Evolutionary conservation across 2,797 vertebrate genomes (phyloP).

Genomic region (Arrhamphus sclerolepis): DNA sequence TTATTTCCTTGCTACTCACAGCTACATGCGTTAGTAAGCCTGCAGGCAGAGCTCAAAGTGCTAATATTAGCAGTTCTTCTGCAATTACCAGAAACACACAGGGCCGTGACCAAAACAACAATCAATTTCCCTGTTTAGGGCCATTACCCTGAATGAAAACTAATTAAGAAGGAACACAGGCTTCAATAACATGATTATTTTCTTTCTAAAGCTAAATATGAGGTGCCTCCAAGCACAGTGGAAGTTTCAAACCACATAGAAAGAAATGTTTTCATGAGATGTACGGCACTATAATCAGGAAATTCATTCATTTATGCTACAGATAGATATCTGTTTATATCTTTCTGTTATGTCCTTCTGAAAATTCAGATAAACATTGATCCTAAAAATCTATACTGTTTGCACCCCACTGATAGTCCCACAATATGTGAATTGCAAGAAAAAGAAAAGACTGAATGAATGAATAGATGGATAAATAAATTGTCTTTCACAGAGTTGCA

Average conservation of each 20-base stretch:
- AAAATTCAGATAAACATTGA: no score
- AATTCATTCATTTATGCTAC: background rate
- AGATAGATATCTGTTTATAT: no score
- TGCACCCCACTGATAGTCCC: no score
- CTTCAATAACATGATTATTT: slow-evolving; percentile 51
- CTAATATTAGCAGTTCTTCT: slow-evolving; percentile 52
- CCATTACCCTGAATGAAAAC: slow-evolving; percentile 50
- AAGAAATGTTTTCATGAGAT: slow-evolving; percentile 19
- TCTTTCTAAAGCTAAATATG: slow-evolving; percentile 28
- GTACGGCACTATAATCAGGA: slow-evolving; percentile 11
- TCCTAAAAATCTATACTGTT: no score
- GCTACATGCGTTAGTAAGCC: slow-evolving; percentile 18
- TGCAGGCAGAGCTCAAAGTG: slow-evolving; percentile 35
- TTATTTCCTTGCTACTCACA: slow-evolving; percentile 51
- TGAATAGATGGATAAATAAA: no score
- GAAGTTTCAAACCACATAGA: slow-evolving; percentile 27
- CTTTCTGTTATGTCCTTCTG: no score
- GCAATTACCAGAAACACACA: slow-evolving; percentile 40
- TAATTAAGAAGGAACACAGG: slow-evolving; percentile 47
- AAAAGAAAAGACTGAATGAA: no score
- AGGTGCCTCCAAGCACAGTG: slow-evolving; percentile 12
- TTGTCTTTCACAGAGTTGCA: background rate
- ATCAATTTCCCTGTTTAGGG: slow-evolving; percentile 53
- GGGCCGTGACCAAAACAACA: slow-evolving; percentile 54
- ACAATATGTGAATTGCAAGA: no score